phyloP scores from a whole-genome alignment of 2,888 invertebrate species.

The Perdita meconis region DNA sequence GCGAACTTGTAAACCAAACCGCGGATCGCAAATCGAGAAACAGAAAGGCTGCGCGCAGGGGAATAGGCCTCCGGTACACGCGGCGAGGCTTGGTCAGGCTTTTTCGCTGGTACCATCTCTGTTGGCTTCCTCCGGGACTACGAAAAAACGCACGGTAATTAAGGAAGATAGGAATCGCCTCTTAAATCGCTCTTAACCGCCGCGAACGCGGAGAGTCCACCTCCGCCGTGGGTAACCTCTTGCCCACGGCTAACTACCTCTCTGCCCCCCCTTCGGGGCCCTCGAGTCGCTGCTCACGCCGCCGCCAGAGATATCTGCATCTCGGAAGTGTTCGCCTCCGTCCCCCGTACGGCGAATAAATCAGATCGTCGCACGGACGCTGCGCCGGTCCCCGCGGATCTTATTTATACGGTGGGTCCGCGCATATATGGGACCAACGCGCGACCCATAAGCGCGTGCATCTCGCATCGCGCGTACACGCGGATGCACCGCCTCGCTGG shows the following conservation, averaged over 20 bases:
- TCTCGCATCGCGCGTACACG: slow-evolving; percentile 25
- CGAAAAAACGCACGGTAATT: slow-evolving; percentile 78
- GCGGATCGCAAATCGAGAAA: slow-evolving; percentile 68
- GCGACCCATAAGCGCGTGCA: slow-evolving; percentile 1
- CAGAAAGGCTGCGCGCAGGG: slow-evolving; percentile 54
- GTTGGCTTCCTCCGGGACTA: slow-evolving; percentile 48
- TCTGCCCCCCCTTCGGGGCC: not conserved
- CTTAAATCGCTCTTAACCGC: slow-evolving; percentile 75
- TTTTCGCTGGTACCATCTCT: slow-evolving; percentile 25
- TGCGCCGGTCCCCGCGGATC: slow-evolving; percentile 14
- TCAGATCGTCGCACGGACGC: slow-evolving; percentile 58
- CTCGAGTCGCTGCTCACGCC: slow-evolving; percentile 44
- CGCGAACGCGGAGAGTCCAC: slow-evolving; percentile 50
- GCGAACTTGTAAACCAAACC: slow-evolving; percentile 66
- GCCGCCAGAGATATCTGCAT: slow-evolving; percentile 67
- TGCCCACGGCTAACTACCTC: slow-evolving; percentile 47
- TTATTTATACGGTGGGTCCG: slow-evolving; percentile 42
- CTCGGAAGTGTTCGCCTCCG: slow-evolving; percentile 57
- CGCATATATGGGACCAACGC: not conserved
- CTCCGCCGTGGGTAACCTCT: slow-evolving; percentile 63
- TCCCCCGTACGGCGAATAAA: slow-evolving; percentile 54
- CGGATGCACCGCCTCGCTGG: slow-evolving; percentile 44
- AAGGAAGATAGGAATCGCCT: slow-evolving; percentile 80
- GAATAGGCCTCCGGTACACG: slow-evolving; percentile 58
- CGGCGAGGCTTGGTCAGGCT: slow-evolving; percentile 35